Conservation (phyloP, 2,797 vertebrate species). For the Centropyge bicolor region DNA sequence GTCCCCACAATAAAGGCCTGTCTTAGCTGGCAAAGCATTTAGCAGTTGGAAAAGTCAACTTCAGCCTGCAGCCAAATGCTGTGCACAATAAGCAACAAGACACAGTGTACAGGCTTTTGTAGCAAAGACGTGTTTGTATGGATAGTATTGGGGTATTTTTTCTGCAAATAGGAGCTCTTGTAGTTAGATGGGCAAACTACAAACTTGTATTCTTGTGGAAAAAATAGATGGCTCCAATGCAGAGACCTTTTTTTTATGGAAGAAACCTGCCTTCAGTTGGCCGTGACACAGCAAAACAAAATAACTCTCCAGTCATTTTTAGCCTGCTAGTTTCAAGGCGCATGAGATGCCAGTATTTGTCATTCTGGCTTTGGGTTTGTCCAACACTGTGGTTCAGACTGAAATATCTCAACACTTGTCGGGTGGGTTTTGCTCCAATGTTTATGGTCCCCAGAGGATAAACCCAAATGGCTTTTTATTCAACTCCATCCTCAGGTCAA, state of each 20-base stretch:
- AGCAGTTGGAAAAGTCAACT: constrained; percentile 62
- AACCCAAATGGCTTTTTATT: neutral
- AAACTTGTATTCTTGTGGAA: neutral
- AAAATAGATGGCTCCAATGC: neutral
- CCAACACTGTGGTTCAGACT: neutral
- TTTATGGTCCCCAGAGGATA: no score
- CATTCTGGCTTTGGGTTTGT: neutral
- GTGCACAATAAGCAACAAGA: constrained; percentile 46
- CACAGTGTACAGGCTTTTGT: constrained; percentile 22
- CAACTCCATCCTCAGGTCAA: neutral
- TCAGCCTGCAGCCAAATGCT: constrained; percentile 57
- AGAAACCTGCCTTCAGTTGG: constrained; percentile 7
- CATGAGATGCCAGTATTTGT: neutral
- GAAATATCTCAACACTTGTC: neutral
- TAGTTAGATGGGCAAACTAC: constrained; percentile 12
- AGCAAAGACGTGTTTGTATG: constrained; percentile 29
- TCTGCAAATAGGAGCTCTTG: neutral
- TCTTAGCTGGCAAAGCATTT: constrained; percentile 67
- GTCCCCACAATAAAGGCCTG: constrained; percentile 66
- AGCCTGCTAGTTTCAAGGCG: neutral
- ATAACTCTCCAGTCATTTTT: neutral
- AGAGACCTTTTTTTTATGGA: neutral
- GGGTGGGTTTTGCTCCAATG: neutral
- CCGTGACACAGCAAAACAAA: neutral
- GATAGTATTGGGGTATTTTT: neutral